These are phyloP conservation scores for Apostichopus californicus DNA, from an alignment of 35 echinoderm and acorn worm species.

Conservation along the genomic window DNA sequence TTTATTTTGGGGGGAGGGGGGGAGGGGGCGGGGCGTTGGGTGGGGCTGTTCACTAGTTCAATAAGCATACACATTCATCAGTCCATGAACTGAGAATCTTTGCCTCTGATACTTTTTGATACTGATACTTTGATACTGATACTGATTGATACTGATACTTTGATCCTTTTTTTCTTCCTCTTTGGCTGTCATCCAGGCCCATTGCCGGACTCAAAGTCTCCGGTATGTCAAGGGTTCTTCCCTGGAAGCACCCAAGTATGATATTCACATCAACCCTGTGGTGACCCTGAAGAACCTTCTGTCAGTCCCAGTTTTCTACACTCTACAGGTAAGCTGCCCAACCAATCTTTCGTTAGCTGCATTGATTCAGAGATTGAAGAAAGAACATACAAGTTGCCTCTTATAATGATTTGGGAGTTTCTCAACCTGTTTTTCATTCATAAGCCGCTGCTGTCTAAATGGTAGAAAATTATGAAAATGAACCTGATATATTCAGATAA, in stretches of 20 bases:
- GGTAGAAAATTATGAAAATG: too few relatives aligned
- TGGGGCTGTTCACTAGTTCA: too few relatives aligned
- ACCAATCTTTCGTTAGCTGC: background rate
- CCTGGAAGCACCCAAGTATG: constrained; percentile 83
- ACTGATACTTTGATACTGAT: too few relatives aligned
- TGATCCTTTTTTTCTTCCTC: background rate
- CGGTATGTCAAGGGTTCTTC: constrained; percentile 86
- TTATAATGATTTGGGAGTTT: too few relatives aligned
- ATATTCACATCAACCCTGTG: constrained; percentile 81
- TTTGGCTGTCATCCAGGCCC: background rate
- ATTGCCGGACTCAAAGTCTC: constrained; percentile 49
- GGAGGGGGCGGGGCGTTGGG: too few relatives aligned
- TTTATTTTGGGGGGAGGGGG: too few relatives aligned
- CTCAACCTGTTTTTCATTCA: too few relatives aligned
- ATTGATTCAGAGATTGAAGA: background rate
- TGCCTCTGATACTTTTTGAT: background rate
- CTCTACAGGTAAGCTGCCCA: constrained; percentile 62
- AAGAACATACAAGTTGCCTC: background rate
- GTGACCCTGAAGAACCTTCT: constrained; percentile 83
- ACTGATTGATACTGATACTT: too few relatives aligned
- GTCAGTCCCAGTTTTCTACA: constrained; percentile 81
- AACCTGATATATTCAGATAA: too few relatives aligned
- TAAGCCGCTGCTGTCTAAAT: too few relatives aligned
- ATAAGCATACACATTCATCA: background rate
- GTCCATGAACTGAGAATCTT: background rate